Evolutionary conservation across 2,888 invertebrate species (phyloP), one percentile per base, ranked within the genome.

Genomic region (Andrena fulva): DNA sequence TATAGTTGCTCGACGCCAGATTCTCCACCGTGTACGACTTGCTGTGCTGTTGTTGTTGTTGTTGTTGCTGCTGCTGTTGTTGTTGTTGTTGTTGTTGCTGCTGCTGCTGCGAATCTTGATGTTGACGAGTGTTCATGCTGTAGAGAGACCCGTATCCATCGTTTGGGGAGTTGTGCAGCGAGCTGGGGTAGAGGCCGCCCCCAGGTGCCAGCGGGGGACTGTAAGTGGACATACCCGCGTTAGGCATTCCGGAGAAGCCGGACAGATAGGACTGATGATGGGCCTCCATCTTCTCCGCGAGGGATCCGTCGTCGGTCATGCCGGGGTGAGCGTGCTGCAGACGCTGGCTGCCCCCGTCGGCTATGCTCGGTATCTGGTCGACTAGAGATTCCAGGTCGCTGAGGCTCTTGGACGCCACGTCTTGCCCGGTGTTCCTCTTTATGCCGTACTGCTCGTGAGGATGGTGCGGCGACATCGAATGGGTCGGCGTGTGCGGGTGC

Each of bases 301-400:
- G 85, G 0, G 90, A 87, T 16, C 80, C 80, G 6, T 93, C 93
- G 64, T 93, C 93, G 59, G 85, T 73, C 84, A 93, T 90, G 0
- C 89, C 90, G 0, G 90, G 86, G 62, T 92, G 92, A n/a, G 89
- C 71, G 42, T 93, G 93, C 16, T 92, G 92, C 0, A 93, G 85
- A 2, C 94, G 91, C 56, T 93, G 93, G 29, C 87, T 91, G 0
- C 93, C 93, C 8, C 96, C 96, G 90, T 98, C 97, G 75, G 97
- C 96, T 94, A 98, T 97, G 90, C 97, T 97, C 69, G 98, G 98
- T 94, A 98, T 98, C 95, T 98, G 98, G 95, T 98, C 98, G 85
- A 98, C 98, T 66, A 98, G 95, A 59, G 98, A 98, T 94, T 98
- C 98, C 64, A 98, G 95, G 27, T 98, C 98, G 24, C 98, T 98